Conservation (phyloP, 2,888 invertebrate species). For the Eulithis testata region DNA sequence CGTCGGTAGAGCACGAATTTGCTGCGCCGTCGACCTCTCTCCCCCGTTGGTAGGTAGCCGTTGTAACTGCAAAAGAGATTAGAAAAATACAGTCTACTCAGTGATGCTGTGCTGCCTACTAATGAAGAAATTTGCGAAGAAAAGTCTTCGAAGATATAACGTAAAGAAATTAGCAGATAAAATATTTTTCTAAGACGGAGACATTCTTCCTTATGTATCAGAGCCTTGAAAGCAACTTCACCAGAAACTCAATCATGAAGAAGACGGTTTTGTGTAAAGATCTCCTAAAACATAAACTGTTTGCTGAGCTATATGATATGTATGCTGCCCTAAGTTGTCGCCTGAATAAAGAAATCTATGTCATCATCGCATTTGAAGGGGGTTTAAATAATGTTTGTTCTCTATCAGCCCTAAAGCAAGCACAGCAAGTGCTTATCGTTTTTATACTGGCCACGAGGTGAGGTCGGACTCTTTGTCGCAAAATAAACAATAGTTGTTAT, state of each 20-base stretch:
- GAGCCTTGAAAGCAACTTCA: too few relatives aligned
- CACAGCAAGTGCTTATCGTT: conserved; percentile 8
- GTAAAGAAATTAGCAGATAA: too few relatives aligned
- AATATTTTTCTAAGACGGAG: too few relatives aligned
- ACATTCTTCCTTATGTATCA: too few relatives aligned
- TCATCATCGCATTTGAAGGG: background rate
- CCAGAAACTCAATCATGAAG: too few relatives aligned
- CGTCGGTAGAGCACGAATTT: conserved; percentile 96
- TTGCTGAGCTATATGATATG: background rate
- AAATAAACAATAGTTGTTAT: conserved; percentile 40
- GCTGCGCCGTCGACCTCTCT: conserved; percentile 96
- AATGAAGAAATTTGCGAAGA: too few relatives aligned
- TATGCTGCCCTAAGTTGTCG: background rate
- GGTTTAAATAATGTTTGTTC: conserved; percentile 6
- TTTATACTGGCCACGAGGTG: conserved; percentile 29
- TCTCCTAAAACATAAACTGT: too few relatives aligned
- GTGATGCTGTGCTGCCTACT: too few relatives aligned
- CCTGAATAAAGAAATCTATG: background rate
- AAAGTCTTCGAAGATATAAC: too few relatives aligned
- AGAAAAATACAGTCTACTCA: background rate
- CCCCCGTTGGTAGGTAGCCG: conserved; percentile 96
- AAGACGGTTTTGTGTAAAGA: too few relatives aligned
- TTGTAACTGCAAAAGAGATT: conserved; percentile 89
- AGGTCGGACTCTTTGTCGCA: conserved; percentile 35
- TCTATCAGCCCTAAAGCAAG: conserved; percentile 7